Evolutionary conservation across 2,113 vertebrate species (phyloP), one percentile per base, ranked within the genome.

Genomic region (Nycticryphes semicollaris): DNA sequence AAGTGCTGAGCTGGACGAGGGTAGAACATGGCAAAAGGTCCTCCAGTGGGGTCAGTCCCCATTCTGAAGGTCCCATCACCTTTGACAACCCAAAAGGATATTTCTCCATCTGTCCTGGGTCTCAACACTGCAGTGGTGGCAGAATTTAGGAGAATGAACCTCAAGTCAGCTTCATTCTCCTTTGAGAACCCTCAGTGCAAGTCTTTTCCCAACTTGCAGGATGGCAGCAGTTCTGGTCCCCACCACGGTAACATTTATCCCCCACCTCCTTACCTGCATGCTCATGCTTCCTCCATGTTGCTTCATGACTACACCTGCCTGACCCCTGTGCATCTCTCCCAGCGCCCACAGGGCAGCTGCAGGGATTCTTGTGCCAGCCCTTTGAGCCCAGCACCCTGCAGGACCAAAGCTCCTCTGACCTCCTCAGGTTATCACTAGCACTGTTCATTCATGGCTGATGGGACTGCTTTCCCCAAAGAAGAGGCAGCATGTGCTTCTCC

Each of bases 291-390:
- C 18, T 56, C 41, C n/a, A 18, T 48, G 70, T 14, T 4, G 1
- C 23, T n/a, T 15, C 41, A 57, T 39, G 2, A 0, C 41, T 18
- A n/a, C 3, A 5, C 23, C 60, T 56, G 18, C 14, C 22, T 13
- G 17, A 66, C 28, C 39, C 41, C 41, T 54, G 27, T 3, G 1
- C 23, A 10, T 41, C 56, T 18, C 59, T 39, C 51, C 51, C 50
- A 8, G 50, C 35, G 51, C 41, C 51, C 2, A 1, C 12, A 41
- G 21, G 27, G 28, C 0, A 1, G n/a, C 12, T 33, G 16, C 33
- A 68, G 27, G 64, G 21, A 31, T 21, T 7, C 12, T 15, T 2
- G 33, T 9, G 51, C 63, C 41, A 81, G 33, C 15, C 33, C 41
- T 6, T 0, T 68, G 27, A 68, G 53, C 16, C 27, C 64, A 59